phyloP scores from a whole-genome alignment of 1,140 invertebrate species.

The Drosophila pallidifrons region DNA sequence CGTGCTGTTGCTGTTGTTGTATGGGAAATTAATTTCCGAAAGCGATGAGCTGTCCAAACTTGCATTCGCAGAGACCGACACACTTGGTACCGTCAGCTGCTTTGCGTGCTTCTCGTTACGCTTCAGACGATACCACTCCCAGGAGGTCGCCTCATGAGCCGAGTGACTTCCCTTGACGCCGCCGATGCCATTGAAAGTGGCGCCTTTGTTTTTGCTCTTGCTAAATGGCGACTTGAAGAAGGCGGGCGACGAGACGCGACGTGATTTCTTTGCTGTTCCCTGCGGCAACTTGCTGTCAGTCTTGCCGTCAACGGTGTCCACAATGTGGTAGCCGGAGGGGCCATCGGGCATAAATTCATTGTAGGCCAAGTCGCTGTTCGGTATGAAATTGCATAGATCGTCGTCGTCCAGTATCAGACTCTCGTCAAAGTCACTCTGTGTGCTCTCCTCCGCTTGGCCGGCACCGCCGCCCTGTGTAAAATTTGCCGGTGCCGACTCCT shows the following conservation, averaged over 20 bases:
- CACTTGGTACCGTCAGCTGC: slow-evolving; percentile 26
- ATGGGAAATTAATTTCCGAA: slow-evolving; percentile 75
- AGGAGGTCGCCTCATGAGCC: slow-evolving; percentile 80
- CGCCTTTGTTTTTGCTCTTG: slow-evolving; percentile 75
- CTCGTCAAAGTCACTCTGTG: slow-evolving; percentile 75
- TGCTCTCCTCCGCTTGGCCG: slow-evolving; percentile 38
- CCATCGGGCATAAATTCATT: slow-evolving; percentile 84
- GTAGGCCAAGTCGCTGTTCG: slow-evolving; percentile 77
- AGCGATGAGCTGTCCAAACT: slow-evolving; percentile 74
- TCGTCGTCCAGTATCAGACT: slow-evolving; percentile 79
- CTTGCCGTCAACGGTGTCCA: slow-evolving; percentile 81
- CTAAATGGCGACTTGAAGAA: slow-evolving; percentile 88
- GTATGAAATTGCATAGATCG: slow-evolving; percentile 79
- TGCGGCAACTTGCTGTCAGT: slow-evolving; percentile 64
- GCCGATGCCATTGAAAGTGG: slow-evolving; percentile 45
- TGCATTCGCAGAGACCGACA: slow-evolving; percentile 50
- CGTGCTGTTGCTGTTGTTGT: slow-evolving; percentile 28
- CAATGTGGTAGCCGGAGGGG: slow-evolving; percentile 76
- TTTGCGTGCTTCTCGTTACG: slow-evolving; percentile 62
- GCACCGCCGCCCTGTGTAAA: slow-evolving; percentile 6
- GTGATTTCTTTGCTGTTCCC: slow-evolving; percentile 70
- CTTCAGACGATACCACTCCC: slow-evolving; percentile 83
- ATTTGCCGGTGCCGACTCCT: slow-evolving; percentile 68
- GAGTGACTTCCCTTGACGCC: slow-evolving; percentile 64
- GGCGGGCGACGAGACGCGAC: slow-evolving; percentile 87